These are phyloP conservation scores for Rhopilema esculentum DNA, from an alignment of 30 jellyfish, hydroid and myxozoan species.

Conservation along the genomic window DNA sequence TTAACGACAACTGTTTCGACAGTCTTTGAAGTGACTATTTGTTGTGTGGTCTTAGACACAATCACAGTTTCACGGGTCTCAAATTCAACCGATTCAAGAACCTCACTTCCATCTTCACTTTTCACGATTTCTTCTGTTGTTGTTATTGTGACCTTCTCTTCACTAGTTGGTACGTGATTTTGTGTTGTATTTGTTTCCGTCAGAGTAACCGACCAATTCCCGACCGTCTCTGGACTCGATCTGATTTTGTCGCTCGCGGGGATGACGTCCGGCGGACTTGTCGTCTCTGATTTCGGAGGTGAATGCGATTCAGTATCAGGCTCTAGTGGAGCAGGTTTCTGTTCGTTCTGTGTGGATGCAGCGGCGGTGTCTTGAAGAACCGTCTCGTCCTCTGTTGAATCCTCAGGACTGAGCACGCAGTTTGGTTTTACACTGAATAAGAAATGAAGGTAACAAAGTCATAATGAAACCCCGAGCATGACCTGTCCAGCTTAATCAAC, in stretches of 20 bases:
- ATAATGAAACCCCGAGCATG: no score
- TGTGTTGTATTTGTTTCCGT: constrained; percentile 4
- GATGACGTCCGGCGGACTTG: constrained; percentile 64
- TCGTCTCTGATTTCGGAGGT: constrained; percentile 21
- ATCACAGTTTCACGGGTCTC: constrained; percentile 13
- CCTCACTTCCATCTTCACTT: constrained; percentile 10
- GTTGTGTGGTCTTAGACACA: constrained; percentile 16
- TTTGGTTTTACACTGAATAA: constrained; percentile 63
- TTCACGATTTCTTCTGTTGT: constrained; percentile 38
- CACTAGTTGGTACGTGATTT: constrained; percentile 42
- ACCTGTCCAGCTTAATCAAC: no score
- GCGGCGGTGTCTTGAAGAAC: constrained; percentile 13
- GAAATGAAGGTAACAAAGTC: neutral
- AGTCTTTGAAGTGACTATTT: constrained; percentile 27
- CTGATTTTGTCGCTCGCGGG: constrained; percentile 66
- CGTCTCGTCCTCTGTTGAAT: constrained; percentile 31
- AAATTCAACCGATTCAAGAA: constrained; percentile 16
- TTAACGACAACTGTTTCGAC: constrained; percentile 62
- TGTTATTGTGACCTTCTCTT: constrained; percentile 20
- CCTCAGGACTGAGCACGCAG: constrained; percentile 48
- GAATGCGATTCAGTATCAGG: constrained; percentile 14
- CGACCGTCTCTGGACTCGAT: constrained; percentile 38
- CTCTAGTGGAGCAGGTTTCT: neutral
- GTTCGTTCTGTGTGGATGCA: constrained; percentile 33
- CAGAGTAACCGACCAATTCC: constrained; percentile 20